Evolutionary conservation across 2,113 vertebrate species (phyloP), one percentile per base, ranked within the genome.

Genomic region (Pelusios castaneus): DNA sequence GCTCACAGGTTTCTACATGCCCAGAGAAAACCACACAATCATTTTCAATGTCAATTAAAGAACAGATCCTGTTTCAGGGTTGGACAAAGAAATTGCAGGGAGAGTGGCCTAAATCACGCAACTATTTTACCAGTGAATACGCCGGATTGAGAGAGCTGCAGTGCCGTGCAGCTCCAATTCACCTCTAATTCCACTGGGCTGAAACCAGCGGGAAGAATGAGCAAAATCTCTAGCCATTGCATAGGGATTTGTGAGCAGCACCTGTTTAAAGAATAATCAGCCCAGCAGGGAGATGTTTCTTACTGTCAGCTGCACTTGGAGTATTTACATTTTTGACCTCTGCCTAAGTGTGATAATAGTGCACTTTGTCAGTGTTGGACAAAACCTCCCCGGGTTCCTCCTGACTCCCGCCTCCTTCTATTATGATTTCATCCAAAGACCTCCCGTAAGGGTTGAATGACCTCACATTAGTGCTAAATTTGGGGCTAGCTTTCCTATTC

Each of bases 401-500:
- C 90, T 49, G 51, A 27, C 94, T 95, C 80, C 81, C 29, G 89
- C 81, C 6, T 1, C 63, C 22, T 24, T 84, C 95, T 75, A 94
- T 95, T 96, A 91, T 96, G 75, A 90, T 91, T 93, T 95, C 49
- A 88, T 80, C 91, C 85, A 94, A 92, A 94, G 94, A 96, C 95
- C 97, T 97, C 89, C 93, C 34, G 0, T 89, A 81, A 96, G 93
- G 91, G 90, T 97, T 85, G 95, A 95, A 92, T 91, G 94, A 87
- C 95, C 94, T 87, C 49, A 96, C 96, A 97, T 97, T 97, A 97
- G 96, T 63, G 67, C 92, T 97, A 96, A 47, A 97, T 97, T 97
- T 95, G 93, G 91, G 94, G 82, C 95, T 93, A 38, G 63, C 93
- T 88, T 95, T 95, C 84, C 97, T 22, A 96, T 97, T 97, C 93